Conservation (phyloP, 2,113 vertebrate genomes). For the Bubo bubo region DNA sequence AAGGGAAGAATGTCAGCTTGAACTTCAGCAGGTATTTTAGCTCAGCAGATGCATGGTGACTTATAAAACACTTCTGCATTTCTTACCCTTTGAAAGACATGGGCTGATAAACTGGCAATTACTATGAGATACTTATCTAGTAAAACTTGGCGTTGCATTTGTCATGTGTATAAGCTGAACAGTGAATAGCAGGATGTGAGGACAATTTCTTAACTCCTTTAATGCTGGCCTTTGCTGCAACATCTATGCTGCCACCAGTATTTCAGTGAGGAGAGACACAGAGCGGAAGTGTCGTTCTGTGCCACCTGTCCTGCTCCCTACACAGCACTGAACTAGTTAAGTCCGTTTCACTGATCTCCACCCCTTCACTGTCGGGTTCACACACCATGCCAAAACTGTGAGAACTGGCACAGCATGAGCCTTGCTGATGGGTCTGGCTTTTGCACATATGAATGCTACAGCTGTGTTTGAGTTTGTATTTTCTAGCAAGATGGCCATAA, state of each 20-base stretch:
- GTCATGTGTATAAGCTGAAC: background rate
- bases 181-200: background rate
- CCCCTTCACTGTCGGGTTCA: background rate
- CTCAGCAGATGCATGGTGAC: background rate
- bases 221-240: background rate
- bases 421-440: background rate
- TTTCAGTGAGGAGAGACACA: background rate
- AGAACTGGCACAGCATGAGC: background rate
- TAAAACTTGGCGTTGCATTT: background rate
- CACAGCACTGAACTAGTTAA: background rate
- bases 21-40: background rate
- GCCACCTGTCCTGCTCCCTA: background rate
- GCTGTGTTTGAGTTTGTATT: background rate
- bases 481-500: background rate
- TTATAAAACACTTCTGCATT: background rate
- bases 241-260: background rate
- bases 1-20: conserved; percentile 10
- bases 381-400: background rate
- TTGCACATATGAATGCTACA: background rate
- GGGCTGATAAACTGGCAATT: conserved; percentile 1
- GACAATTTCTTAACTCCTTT: background rate
- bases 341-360: accelerated
- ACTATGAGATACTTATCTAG: background rate
- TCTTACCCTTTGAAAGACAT: background rate
- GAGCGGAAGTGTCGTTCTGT: background rate